Base-by-base conservation (phyloP, 2,888 invertebrate species). In the Malachius bipustulatus region DNA sequence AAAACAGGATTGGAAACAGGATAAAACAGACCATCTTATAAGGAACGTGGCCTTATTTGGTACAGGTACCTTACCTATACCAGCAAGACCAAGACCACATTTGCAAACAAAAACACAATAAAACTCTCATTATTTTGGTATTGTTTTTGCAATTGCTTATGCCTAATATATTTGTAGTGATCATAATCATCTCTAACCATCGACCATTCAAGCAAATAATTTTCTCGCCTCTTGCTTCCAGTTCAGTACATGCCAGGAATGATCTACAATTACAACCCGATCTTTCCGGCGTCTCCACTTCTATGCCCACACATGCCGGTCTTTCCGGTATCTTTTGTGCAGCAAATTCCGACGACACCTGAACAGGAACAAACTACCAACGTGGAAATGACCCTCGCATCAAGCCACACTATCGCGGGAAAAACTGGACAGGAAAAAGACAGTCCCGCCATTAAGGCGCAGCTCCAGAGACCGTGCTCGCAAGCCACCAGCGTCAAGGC, bases 161-260 rank as follows among this genome's bases (percentile, higher is more conserved):
- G n/a, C n/a, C n/a, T n/a, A n/a, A n/a, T n/a, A n/a, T n/a, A n/a
- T n/a, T n/a, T n/a, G n/a, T n/a, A n/a, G n/a, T n/a, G n/a, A n/a
- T n/a, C n/a, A n/a, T n/a, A n/a, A n/a, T n/a, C 13, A 27, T 26
- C 10, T n/a, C 30, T 9, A 19, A 24, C 35, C 12, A 3, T 11
- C 14, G n/a, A 38, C 8, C 14, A 16, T 8, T 37, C 36, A 19
- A 11, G 11, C 6, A 39, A 27, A 30, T 34, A 15, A 12, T 35
- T 30, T 37, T 31, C 16, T 30, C 32, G 41, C 35, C 19, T 34
- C 26, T 42, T 43, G 16, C 49, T 66, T 66, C 48, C 67, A 67
- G 71, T 80, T 44, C 76, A 73, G 47, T 80, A 73, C 45, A 67
- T 80, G 63, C 63, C 73, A 3, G 67, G 70, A 2, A 60, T 76